phyloP scores from a whole-genome alignment of 2,113 vertebrate genomes.

The Lophochroa leadbeateri region DNA sequence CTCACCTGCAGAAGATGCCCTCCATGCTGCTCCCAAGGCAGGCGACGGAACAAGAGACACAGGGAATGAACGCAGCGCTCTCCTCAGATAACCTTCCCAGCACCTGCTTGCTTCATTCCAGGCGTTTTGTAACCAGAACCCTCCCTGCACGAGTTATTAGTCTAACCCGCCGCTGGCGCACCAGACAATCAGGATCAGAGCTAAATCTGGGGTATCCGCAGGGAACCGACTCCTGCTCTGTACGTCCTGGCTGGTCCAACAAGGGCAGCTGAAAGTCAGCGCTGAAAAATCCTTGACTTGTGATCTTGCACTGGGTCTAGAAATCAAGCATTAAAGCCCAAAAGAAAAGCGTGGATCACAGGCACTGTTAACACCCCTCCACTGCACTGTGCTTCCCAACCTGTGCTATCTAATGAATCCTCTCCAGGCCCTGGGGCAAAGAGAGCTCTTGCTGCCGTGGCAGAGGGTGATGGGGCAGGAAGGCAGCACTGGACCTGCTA shows the following conservation, averaged over 20 bases:
- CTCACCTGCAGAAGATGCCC: neutral
- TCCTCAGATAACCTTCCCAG: slow-evolving; percentile 42
- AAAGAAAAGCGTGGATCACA: fast-evolving
- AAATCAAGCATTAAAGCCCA: neutral
- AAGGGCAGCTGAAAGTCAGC: slow-evolving; percentile 60
- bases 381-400: neutral
- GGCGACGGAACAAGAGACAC: fast-evolving
- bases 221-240: slow-evolving; percentile 40
- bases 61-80: neutral
- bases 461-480: neutral
- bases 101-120: slow-evolving; percentile 35
- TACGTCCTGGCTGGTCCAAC: neutral
- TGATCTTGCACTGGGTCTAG: neutral
- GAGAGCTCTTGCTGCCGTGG: fast-evolving
- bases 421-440: neutral
- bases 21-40: neutral
- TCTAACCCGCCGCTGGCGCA: neutral
- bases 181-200: slow-evolving; percentile 49
- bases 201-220: slow-evolving; percentile 30
- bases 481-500: fast-evolving
- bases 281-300: neutral
- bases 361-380: neutral
- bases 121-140: slow-evolving; percentile 42
- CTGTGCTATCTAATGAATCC: neutral
- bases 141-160: neutral